A percentile compares a stretch with the other conserved stretches of the same genome.
Conservation (phyloP, 2,113 vertebrate species). For the Cavia porcellus region DNA sequence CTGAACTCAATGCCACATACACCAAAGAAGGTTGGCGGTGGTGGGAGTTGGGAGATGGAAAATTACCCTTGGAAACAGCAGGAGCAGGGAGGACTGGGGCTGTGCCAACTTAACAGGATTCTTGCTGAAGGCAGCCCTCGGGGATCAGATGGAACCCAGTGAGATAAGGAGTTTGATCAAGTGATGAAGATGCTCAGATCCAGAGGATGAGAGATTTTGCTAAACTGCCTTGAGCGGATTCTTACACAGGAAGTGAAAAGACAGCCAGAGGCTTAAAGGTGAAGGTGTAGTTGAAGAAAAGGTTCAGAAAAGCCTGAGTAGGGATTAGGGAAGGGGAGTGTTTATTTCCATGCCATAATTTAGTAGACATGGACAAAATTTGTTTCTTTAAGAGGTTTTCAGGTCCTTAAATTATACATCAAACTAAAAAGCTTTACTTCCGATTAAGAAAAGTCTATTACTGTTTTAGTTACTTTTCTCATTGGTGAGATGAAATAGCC, state of each 20-base stretch:
- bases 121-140: neutral
- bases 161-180: neutral
- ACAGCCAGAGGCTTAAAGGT: neutral
- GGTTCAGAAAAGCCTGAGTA: neutral
- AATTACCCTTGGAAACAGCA: neutral
- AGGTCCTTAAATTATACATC: neutral
- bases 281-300: neutral
- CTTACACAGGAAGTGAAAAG: neutral
- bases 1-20: neutral
- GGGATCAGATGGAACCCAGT: neutral
- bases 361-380: neutral
- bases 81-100: accelerated
- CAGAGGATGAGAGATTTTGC: accelerated
- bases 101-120: neutral
- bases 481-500: neutral
- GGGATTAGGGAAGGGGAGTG: neutral
- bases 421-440: constrained; percentile 12
- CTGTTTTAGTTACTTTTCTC: neutral
- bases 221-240: neutral
- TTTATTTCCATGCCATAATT: neutral
- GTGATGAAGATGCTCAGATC: neutral
- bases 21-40: neutral
- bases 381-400: neutral
- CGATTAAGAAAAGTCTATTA: neutral
- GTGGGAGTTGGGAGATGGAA: neutral